Evolutionary conservation across 2,888 invertebrate genomes (phyloP), one percentile per base, ranked within the genome.

Genomic region (Lasioglossum marginatum): DNA sequence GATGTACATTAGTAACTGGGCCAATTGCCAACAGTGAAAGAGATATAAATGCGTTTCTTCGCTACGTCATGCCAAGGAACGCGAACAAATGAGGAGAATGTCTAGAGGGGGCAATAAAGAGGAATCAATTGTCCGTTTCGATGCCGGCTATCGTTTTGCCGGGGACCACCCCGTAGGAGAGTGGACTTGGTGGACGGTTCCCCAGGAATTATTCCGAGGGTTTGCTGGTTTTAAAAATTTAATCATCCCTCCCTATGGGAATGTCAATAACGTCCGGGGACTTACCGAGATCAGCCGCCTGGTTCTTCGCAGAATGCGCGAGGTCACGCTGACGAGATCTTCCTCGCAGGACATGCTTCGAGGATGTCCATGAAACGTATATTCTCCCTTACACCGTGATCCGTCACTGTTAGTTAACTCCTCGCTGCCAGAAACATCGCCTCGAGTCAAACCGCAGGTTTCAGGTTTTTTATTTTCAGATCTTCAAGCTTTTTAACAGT

Each of bases 201-300:
- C 63, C 4, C 1, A 10, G 63, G 72, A 52, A 73, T 82, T 77
- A 73, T 73, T 10, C 77, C 70, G 40, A 27, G 31, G 40, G 12
- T 10, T 10, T 23, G 27, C 48, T 1, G 57, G 23, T 16, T 48
- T 77, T 68, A n/a, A 71, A 83, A 48, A 70, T 75, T 84, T 23
- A 16, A 48, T 68, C 66, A n/a, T 52, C n/a, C 19, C 12, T 16
- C 12, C 27, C 6, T 31, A 1, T 4, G 14, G 34, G 31, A n/a
- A 66, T 27, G 73, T 52, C 68, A 6, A 66, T 77, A 45, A 73
- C 14, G 27, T 43, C 34, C 72, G 66, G 60, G 52, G 43, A 87
- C 90, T 91, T 79, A 91, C 91, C 92, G 87, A 79, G 80, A 91
- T 81, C 77, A 89, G 75, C 63, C 85, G 85, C 23, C 83, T 83